Conservation (phyloP, 2,113 vertebrate species). For the Caranx ignobilis region DNA sequence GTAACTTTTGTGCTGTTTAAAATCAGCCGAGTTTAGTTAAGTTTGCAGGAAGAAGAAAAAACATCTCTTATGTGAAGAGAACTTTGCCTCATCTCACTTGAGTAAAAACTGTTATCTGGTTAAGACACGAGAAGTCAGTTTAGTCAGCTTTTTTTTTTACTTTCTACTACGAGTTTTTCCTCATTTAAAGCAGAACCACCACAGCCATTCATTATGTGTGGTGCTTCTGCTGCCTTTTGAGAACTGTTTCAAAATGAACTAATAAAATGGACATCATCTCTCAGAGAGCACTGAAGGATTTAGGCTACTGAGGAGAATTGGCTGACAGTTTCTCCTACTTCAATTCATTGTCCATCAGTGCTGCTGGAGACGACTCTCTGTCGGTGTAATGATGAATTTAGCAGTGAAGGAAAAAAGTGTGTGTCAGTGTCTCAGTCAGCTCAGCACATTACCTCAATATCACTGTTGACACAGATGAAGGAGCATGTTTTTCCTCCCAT, state of each 20-base stretch:
- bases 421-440: constrained; percentile 21
- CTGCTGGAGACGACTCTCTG: constrained; percentile 41
- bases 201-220: constrained; percentile 36
- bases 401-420: constrained; percentile 5
- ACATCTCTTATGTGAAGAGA: no score
- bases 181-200: background rate
- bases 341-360: constrained; percentile 52
- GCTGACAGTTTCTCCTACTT: constrained; percentile 52
- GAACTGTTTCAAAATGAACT: constrained; percentile 52
- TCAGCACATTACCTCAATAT: constrained; percentile 12
- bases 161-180: background rate
- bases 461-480: constrained; percentile 24
- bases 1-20: background rate
- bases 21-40: background rate
- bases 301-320: constrained; percentile 65
- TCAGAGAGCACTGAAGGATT: constrained; percentile 55
- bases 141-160: background rate
- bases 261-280: constrained; percentile 61
- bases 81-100: background rate
- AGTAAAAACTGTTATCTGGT: background rate
- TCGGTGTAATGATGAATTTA: constrained; percentile 52
- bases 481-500: background rate
- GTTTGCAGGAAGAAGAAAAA: background rate
- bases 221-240: constrained; percentile 44
- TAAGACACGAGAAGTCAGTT: no score